These are phyloP conservation scores for Eilema sororculum DNA, from an alignment of 2,888 invertebrate species.

Conservation along the genomic window DNA sequence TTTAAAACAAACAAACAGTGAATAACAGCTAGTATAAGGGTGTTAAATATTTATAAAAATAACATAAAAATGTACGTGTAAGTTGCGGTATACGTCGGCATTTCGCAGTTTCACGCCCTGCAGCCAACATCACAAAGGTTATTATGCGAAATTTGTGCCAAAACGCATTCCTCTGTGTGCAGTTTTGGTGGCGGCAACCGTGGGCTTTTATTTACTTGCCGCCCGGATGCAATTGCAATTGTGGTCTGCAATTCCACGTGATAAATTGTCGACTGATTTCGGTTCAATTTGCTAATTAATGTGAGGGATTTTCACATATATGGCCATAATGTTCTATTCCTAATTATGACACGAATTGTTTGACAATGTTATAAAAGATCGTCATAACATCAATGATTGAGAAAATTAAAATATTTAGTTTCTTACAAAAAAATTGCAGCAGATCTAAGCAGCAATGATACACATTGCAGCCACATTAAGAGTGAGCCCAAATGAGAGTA, in stretches of 20 bases:
- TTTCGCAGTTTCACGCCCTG: constrained; percentile 63
- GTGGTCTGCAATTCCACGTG: constrained; percentile 66
- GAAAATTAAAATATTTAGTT: not conserved
- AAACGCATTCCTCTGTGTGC: constrained; percentile 68
- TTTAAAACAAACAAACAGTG: too few species aligned
- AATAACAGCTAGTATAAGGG: not conserved
- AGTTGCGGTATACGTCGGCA: constrained; percentile 43
- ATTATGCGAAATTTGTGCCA: constrained; percentile 81
- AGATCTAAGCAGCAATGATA: not conserved
- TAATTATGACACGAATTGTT: not conserved
- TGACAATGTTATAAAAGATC: not conserved
- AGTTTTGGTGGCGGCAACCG: constrained; percentile 68
- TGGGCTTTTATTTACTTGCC: constrained; percentile 72
- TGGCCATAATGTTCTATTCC: constrained; percentile 12
- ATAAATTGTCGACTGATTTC: constrained; percentile 72
- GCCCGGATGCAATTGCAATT: constrained; percentile 69
- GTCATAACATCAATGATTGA: not conserved
- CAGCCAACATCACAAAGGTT: constrained; percentile 67
- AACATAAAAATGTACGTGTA: constrained; percentile 39
- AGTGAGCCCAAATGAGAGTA: not conserved
- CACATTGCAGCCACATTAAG: not conserved
- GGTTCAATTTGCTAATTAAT: constrained; percentile 68
- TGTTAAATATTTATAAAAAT: constrained; percentile 36
- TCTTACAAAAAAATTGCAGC: not conserved
- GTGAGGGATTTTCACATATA: constrained; percentile 57